Conservation (phyloP, 2,797 vertebrate genomes). For the Dipus sagitta region DNA sequence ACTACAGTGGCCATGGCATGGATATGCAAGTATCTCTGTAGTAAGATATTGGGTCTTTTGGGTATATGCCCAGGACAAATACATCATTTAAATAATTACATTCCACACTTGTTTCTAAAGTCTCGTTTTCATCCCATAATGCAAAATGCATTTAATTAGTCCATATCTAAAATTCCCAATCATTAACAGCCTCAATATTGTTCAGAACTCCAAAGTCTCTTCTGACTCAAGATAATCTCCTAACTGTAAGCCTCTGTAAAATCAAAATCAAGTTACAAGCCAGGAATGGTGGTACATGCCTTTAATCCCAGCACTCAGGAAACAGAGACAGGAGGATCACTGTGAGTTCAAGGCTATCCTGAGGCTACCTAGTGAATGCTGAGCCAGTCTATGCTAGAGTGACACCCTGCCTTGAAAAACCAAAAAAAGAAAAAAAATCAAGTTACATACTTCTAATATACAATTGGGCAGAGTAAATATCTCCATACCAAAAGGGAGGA, state of each 20-base stretch:
- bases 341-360: too few relatives aligned
- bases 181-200: background rate
- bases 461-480: background rate
- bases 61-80: too few relatives aligned
- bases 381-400: too few relatives aligned
- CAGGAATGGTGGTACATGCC: too few relatives aligned
- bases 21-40: too few relatives aligned
- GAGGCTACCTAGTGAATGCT: too few relatives aligned
- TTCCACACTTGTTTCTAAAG: background rate
- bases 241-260: background rate
- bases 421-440: too few relatives aligned
- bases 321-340: too few relatives aligned
- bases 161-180: background rate
- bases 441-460: background rate
- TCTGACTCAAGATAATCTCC: background rate
- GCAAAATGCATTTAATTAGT: background rate
- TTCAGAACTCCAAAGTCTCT: background rate
- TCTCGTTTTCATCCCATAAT: background rate
- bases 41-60: too few relatives aligned
- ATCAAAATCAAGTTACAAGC: background rate
- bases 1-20: too few relatives aligned
- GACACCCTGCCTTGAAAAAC: too few relatives aligned
- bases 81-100: background rate
- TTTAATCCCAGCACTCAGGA: too few relatives aligned
- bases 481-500: background rate